phyloP scores from a whole-genome alignment of 2,888 invertebrate species.

The Rhaphigaster nebulosa region DNA sequence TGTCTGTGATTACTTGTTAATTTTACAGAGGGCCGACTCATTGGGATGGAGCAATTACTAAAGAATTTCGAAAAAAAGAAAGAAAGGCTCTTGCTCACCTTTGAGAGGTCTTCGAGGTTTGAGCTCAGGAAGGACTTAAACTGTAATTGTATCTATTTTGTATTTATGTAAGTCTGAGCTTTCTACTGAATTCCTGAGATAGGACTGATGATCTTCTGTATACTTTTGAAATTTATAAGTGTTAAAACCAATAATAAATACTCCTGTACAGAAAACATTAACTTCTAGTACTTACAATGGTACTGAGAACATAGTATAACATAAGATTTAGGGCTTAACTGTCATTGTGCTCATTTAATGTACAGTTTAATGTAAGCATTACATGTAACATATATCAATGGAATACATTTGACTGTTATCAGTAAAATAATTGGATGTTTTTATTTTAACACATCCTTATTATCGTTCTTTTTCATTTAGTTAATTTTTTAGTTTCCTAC shows the following conservation, averaged over 20 bases:
- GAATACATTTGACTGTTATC: constrained; percentile 45
- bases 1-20: constrained; percentile 62
- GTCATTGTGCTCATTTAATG: constrained; percentile 47
- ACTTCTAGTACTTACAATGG: not conserved
- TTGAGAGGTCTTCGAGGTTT: not conserved
- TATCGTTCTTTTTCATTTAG: not conserved
- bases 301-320: constrained; percentile 42
- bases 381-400: constrained; percentile 26
- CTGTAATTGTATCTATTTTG: constrained; percentile 2
- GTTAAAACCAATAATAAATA: constrained; percentile 21
- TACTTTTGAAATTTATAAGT: constrained; percentile 48
- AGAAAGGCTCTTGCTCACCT: not conserved
- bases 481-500: not conserved
- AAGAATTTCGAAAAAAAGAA: not conserved
- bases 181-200: constrained; percentile 47
- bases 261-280: constrained; percentile 28
- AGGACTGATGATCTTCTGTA: constrained; percentile 51
- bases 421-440: not conserved
- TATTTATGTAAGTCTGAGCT: constrained; percentile 36
- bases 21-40: constrained; percentile 45
- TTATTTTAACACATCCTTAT: not conserved
- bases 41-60: not conserved
- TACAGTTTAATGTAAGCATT: constrained; percentile 53
- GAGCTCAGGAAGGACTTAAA: constrained; percentile 25
- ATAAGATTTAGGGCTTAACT: constrained; percentile 40